These are phyloP conservation scores for Microtus montanus DNA, from an alignment of 2,113 vertebrate genomes.

Conservation along the genomic window DNA sequence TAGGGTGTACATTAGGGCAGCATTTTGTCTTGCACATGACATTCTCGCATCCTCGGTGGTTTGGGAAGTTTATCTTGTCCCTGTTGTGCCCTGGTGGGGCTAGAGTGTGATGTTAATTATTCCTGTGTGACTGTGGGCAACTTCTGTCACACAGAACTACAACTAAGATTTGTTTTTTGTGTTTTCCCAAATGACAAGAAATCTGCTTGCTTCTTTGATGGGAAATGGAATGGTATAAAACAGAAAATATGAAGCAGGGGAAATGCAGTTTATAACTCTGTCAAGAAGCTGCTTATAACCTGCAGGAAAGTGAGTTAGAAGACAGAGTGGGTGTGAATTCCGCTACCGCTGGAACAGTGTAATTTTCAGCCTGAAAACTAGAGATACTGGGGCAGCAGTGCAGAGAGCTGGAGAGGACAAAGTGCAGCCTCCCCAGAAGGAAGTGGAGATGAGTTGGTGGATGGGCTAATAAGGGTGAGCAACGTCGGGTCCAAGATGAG, in stretches of 20 bases:
- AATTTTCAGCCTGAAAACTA: constrained; percentile 90
- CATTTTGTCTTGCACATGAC: constrained; percentile 89
- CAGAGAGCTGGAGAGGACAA: constrained; percentile 89
- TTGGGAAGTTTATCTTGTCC: constrained; percentile 88
- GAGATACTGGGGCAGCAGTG: constrained; percentile 89
- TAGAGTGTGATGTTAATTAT: constrained; percentile 90
- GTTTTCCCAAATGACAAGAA: constrained; percentile 92
- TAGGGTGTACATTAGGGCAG: constrained; percentile 90
- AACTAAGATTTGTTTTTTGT: constrained; percentile 86
- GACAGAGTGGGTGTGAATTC: constrained; percentile 91
- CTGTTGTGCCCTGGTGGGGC: constrained; percentile 92
- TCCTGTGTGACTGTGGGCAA: constrained; percentile 90
- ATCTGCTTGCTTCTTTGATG: constrained; percentile 92
- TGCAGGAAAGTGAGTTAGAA: constrained; percentile 92
- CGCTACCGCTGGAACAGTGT: constrained; percentile 91
- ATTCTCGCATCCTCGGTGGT: constrained; percentile 92
- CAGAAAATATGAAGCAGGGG: constrained; percentile 90
- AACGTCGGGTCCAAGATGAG: constrained; percentile 90
- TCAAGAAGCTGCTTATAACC: constrained; percentile 88
- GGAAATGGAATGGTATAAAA: constrained; percentile 86
- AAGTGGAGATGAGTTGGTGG: constrained; percentile 89
- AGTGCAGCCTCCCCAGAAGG: constrained; percentile 91
- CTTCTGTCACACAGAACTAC: constrained; percentile 90
- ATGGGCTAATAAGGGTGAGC: constrained; percentile 90
- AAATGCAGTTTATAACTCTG: constrained; percentile 92